Base-by-base conservation (phyloP, 2,888 invertebrate species). In the Nomada ruficornis region DNA sequence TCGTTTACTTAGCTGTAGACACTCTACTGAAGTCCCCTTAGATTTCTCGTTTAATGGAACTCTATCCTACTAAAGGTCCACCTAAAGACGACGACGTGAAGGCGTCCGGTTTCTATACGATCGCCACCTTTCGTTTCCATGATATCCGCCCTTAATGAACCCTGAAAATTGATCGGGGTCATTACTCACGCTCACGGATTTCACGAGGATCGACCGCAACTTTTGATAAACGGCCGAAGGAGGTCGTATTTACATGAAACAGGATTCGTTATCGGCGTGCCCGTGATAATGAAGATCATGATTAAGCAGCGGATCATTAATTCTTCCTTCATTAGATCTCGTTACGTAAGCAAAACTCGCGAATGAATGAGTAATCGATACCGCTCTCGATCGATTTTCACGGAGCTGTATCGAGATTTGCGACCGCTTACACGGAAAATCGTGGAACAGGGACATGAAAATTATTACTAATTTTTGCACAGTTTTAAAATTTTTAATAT, bases 251-350 rank as follows among this genome's bases (percentile, higher is more conserved):
- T 81, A 60, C 72, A 69, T 68, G 81, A 63, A 63, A 68, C 55
- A 13, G 62, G 68, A 60, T 68, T 68, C 64, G 68, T 64, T 69
- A 60, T 59, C 64, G 57, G 55, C 23, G 26, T 44, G 64, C 5
- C 29, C 47, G 55, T 18, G 76, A 72, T 82, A 76, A 82, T 50
- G 82, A 76, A 73, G 60, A 73, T 57, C 64, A 62, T 72, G 76
- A 82, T 82, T 82, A 77, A 82, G n/a, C 44, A 26, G 9, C 36
- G 18, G 68, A 26, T 82, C 82, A 73, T 81, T 82, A 82, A 77
- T 82, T 69, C 62, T 76, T 69, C 69, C 47, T 69, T 72, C 69
- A 60, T 81, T 65, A 36, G 50, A 76, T 23, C 67, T 70, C 15
- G 69, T 80, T 80, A 65, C 73, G 59, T 36, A 20, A 55, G 60